Evolutionary conservation across 2,888 invertebrate species (phyloP).

Genomic region (Patella ulyssiponensis): DNA sequence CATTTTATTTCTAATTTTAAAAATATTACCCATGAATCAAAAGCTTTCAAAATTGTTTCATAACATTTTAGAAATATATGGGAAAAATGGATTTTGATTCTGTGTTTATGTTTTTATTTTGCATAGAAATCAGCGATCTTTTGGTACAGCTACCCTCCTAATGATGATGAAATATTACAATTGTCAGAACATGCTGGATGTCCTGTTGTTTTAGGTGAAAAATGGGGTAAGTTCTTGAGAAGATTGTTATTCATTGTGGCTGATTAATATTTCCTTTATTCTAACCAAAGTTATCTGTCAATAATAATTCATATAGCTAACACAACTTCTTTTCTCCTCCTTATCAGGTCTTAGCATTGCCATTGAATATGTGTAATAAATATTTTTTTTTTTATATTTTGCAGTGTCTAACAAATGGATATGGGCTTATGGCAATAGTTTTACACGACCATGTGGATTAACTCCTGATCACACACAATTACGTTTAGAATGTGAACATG

Average conservation of each 20-base stretch:
- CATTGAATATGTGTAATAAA: too few species aligned
- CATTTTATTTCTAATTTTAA: too few species aligned
- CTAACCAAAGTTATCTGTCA: too few species aligned
- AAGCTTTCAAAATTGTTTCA: too few species aligned
- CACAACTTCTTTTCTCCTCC: too few species aligned
- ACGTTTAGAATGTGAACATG: constrained; percentile 47
- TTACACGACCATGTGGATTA: constrained; percentile 31
- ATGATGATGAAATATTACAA: constrained; percentile 43
- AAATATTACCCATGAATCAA: too few species aligned
- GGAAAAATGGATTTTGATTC: too few species aligned
- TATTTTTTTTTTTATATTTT: constrained; percentile 16
- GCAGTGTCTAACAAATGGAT: constrained; percentile 71
- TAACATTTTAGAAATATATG: too few species aligned
- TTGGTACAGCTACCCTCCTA: constrained; percentile 59
- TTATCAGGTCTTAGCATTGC: too few species aligned
- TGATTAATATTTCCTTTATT: too few species aligned
- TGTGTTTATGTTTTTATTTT: constrained; percentile 8
- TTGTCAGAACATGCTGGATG: constrained; percentile 60
- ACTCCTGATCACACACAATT: constrained; percentile 27
- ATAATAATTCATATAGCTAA: too few species aligned
- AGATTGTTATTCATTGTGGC: not conserved
- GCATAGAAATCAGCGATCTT: constrained; percentile 57
- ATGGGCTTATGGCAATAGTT: constrained; percentile 35
- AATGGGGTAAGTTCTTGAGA: constrained; percentile 58
- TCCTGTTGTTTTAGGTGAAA: constrained; percentile 62